Base-by-base conservation (phyloP, 2,113 vertebrate species). In the Salvelinus sp. region DNA sequence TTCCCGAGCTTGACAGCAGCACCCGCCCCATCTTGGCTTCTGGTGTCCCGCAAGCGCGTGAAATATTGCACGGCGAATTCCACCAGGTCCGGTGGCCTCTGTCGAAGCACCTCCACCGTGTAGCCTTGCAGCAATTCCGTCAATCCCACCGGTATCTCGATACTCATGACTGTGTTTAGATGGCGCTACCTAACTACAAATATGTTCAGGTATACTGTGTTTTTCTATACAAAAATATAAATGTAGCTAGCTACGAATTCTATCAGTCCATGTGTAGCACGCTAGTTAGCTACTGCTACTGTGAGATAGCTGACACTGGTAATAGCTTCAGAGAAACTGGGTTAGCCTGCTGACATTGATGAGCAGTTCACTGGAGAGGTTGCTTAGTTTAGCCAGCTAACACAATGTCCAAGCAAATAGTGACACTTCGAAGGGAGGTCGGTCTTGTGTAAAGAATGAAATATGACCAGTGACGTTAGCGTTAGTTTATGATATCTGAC, bases 81-180 rank as follows among this genome's bases (percentile, higher is more conserved):
- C 84, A 99, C 92, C 76, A 98, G 94, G 89, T 99, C 96, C 25
- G 95, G 88, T 76, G 97, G 97, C 86, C 94, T 94, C 87, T 95
- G 95, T 89, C 97, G 94, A 84, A 99, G 92, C 82, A 99, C 97
- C 90, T 98, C 97, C 90, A 98, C 96, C 10, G 97, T 98, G 91
- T 97, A 98, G 80, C 96, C 96, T 92, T 98, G 96, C 89, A 98
- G 95, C 88, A 99, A 94, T 91, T 98, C 97, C 65, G 96, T 98
- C 91, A 99, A 92, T 80, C 97, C 97, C 81, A 95, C 92, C 66
- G 97, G 97, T 91, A 99, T 98, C 90, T 97, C 96, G 90, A 98
- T 96, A 94, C 95, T 98, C 97, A 98, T 99, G 89, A 87, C 76
- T 89, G 88, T 85, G 86, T 70, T 76, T 80, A 73, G 79, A 80